Base-by-base conservation (phyloP, 2,888 invertebrate genomes). In the Epsilonema sp. region DNA sequence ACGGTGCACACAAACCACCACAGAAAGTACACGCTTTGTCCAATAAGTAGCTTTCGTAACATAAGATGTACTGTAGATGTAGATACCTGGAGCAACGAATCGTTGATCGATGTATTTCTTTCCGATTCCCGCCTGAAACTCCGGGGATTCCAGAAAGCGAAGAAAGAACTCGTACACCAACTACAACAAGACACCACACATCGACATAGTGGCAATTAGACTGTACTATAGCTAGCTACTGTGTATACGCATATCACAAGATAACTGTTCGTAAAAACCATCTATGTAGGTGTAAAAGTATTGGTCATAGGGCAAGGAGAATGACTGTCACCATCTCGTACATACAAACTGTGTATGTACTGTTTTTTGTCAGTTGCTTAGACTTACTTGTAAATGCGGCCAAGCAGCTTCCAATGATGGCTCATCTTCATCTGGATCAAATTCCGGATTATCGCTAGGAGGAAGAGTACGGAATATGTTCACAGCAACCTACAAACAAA, bases 341-440 rank as follows among this genome's bases (percentile, higher is more conserved):
- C n/a, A n/a, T n/a, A n/a, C n/a, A n/a, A n/a, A n/a, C n/a, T n/a
- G n/a, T n/a, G 13, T 21, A n/a, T 24, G 16, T 16, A 22, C 11
- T 2, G 20, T n/a, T 44, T 39, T 42, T 37, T 24, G 24, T 38
- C 26, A n/a, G n/a, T n/a, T n/a, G n/a, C n/a, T n/a, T n/a, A 24
- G 4, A 22, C 42, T 31, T 40, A 75, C 75, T 70, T 76, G 75
- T 56, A 97, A 76, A 72, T 97, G 97, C 54, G 97, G 94, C 97
- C 97, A 97, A 53, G 92, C 85, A 38, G 92, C 92, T 73, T 99
- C 97, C 67, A 99, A 71, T 54, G 94, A 94, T 45, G 97, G 97
- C 66, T 97, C 97, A 72, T 97, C 97, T 71, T 97, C 97, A 73
- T 97, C 97, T 24, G 97, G 97, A 73, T 97, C 97, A 71, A 92